Percentiles rank a stretch among this genome's conserved stretches.
Evolutionary conservation across 2,113 vertebrate genomes (phyloP).

Genomic region (Murina feae): DNA sequence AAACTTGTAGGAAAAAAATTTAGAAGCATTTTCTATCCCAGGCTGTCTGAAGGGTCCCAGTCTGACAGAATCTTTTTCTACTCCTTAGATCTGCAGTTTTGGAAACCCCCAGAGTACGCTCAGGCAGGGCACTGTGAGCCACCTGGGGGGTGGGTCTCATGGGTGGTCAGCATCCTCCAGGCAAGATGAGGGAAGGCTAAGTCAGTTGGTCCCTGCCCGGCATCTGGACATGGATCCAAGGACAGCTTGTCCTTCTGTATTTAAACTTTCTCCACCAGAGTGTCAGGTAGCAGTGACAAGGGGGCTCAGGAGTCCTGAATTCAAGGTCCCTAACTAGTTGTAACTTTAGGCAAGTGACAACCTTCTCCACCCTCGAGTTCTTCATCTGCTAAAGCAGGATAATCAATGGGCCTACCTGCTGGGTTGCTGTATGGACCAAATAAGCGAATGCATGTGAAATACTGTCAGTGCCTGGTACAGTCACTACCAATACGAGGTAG

Average conservation of each 20-base stretch:
- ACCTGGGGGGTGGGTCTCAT: accelerated
- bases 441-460: not conserved
- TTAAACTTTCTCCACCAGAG: not conserved
- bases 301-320: not conserved
- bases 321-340: not conserved
- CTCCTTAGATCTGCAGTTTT: not conserved
- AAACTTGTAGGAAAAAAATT: not conserved
- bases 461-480: not conserved
- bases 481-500: not conserved
- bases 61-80: not conserved
- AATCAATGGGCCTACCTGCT: not conserved
- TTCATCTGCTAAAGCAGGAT: not conserved
- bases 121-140: not conserved
- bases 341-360: not conserved
- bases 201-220: constrained; percentile 11
- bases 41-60: not conserved
- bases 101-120: constrained; percentile 5
- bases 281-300: not conserved
- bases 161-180: not conserved
- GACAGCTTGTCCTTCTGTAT: not conserved
- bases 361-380: not conserved
- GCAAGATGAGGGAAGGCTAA: constrained; percentile 15
- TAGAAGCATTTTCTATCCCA: not conserved
- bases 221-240: constrained; percentile 35
- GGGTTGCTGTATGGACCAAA: not conserved